Evolutionary conservation across 2,888 invertebrate species (phyloP).

Genomic region (Polylopha cassiicola): DNA sequence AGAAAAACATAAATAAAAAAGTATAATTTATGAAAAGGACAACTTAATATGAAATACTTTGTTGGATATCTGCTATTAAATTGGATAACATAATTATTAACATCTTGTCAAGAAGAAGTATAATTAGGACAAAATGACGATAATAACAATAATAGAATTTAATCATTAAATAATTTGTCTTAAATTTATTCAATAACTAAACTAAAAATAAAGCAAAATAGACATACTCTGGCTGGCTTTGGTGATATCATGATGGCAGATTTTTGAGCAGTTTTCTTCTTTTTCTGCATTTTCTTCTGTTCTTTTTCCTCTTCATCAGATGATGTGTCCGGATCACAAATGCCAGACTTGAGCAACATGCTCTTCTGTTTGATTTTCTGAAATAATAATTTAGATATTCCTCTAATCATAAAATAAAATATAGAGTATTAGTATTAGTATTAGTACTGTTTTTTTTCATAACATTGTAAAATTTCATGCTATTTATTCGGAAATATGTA

Average conservation of each 20-base stretch:
- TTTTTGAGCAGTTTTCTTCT: constrained; percentile 37
- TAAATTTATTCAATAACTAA: neutral
- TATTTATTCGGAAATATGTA: too few species aligned
- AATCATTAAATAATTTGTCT: neutral
- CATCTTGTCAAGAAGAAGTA: too few species aligned
- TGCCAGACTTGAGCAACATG: constrained; percentile 43
- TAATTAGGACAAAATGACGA: neutral
- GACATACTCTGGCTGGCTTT: constrained; percentile 50
- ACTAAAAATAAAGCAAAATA: constrained; percentile 3
- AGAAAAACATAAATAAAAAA: constrained; percentile 22
- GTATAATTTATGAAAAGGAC: too few species aligned
- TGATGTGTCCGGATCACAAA: constrained; percentile 77
- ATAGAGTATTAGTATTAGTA: too few species aligned
- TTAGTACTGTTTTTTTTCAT: too few species aligned
- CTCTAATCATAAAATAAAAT: too few species aligned
- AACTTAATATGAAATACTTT: too few species aligned
- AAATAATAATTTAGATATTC: too few species aligned
- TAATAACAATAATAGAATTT: constrained; percentile 7
- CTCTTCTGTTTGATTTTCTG: constrained; percentile 51
- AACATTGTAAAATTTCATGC: too few species aligned
- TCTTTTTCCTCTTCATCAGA: constrained; percentile 55
- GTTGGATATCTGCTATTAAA: too few species aligned
- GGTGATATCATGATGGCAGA: constrained; percentile 46
- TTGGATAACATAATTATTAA: too few species aligned
- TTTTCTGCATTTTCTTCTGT: constrained; percentile 24